phyloP scores from a whole-genome alignment of 2,113 vertebrate species.

The Aleadryas rufinucha region DNA sequence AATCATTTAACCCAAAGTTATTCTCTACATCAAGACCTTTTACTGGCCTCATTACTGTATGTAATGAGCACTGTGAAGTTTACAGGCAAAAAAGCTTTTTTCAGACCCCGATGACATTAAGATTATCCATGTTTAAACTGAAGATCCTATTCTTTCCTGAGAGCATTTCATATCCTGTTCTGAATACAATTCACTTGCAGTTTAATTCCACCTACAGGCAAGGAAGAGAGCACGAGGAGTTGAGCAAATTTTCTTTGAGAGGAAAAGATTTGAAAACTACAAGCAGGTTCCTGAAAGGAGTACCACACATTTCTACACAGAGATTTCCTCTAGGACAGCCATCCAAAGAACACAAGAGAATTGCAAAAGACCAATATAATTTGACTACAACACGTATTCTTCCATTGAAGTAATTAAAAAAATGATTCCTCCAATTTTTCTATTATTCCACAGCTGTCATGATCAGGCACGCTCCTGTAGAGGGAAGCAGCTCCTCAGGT shows the following conservation, averaged over 20 bases:
- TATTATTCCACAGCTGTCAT: not conserved
- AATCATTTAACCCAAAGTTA: not conserved
- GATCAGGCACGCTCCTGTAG: constrained; percentile 19
- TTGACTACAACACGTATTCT: accelerated
- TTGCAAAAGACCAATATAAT: not conserved
- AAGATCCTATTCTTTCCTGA: not conserved
- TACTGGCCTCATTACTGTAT: not conserved
- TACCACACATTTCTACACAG: not conserved
- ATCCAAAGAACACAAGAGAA: not conserved
- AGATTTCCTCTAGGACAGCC: not conserved
- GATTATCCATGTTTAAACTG: not conserved
- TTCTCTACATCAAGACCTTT: not conserved
- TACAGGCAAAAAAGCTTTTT: not conserved
- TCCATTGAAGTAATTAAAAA: not conserved
- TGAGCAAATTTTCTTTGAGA: not conserved
- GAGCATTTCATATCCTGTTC: not conserved
- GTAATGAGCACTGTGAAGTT: not conserved
- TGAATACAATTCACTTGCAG: not conserved
- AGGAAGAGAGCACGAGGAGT: accelerated
- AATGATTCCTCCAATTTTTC: not conserved
- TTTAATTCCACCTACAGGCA: not conserved
- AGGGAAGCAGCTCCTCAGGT: constrained; percentile 52
- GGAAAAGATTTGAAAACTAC: not conserved
- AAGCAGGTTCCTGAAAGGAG: not conserved
- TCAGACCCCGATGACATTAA: not conserved